phyloP scores from a whole-genome alignment of 2,888 invertebrate species.

The Blomia tropicalis region DNA sequence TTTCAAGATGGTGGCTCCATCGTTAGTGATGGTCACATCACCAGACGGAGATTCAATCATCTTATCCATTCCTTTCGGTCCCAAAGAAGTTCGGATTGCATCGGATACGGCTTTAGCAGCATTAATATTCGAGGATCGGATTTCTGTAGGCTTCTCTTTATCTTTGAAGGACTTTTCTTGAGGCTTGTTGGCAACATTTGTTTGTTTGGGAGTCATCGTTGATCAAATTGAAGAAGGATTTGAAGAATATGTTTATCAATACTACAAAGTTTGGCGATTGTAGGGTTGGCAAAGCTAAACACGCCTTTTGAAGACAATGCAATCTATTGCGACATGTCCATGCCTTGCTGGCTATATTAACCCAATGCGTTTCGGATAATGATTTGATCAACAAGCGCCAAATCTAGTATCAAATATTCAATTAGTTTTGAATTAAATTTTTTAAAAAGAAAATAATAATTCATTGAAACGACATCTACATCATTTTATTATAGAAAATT shows the following conservation, averaged over 20 bases:
- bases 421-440: too few species aligned
- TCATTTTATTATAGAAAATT: too few species aligned
- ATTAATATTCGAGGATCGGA: slow-evolving; percentile 76
- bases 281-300: too few species aligned
- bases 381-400: too few species aligned
- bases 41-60: slow-evolving; percentile 97
- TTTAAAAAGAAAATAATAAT: too few species aligned
- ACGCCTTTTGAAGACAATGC: neutral
- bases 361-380: too few species aligned
- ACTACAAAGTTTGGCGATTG: neutral
- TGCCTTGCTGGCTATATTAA: neutral
- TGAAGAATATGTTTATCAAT: too few species aligned
- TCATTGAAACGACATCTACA: too few species aligned
- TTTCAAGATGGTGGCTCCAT: slow-evolving; percentile 96
- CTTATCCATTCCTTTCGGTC: slow-evolving; percentile 98
- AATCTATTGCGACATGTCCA: neutral
- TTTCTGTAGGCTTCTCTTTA: slow-evolving; percentile 70
- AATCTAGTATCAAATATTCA: too few species aligned
- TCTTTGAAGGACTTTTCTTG: slow-evolving; percentile 33
- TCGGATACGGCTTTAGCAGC: slow-evolving; percentile 98
- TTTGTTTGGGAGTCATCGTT: neutral
- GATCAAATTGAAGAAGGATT: too few species aligned
- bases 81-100: slow-evolving; percentile 95
- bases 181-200: neutral
- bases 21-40: slow-evolving; percentile 98